phyloP scores from a whole-genome alignment of 1,140 invertebrate genomes.

The Leguminivora glycinivorella region DNA sequence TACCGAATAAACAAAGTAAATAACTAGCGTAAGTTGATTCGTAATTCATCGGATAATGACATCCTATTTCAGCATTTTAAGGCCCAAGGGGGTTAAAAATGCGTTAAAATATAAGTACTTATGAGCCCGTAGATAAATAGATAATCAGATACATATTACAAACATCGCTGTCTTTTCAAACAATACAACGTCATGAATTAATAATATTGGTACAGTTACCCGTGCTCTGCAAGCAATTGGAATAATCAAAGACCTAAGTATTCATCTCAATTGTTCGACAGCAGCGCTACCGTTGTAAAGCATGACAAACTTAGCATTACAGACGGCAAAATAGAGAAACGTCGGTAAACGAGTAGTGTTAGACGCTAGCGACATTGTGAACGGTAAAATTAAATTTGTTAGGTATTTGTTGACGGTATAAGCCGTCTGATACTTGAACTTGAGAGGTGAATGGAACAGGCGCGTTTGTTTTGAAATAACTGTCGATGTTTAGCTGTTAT shows the following conservation, averaged over 20 bases:
- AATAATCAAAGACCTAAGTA: not conserved
- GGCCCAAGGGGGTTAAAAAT: no score
- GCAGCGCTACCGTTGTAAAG: not conserved
- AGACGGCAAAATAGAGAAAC: not conserved
- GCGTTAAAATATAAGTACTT: no score
- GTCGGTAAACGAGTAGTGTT: not conserved
- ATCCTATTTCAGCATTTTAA: no score
- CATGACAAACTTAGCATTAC: not conserved
- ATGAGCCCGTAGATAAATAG: no score
- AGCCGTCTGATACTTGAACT: slow-evolving; percentile 21
- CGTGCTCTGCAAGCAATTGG: not conserved
- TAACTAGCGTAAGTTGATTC: no score
- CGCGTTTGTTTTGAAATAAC: slow-evolving; percentile 1
- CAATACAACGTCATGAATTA: no score
- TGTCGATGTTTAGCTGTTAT: slow-evolving; percentile 1
- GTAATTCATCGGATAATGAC: no score
- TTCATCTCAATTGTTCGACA: not conserved
- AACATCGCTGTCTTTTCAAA: no score
- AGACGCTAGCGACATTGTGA: not conserved
- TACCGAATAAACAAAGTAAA: no score
- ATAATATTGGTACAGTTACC: no score
- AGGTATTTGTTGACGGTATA: slow-evolving; percentile 9
- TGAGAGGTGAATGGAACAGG: slow-evolving; percentile 6
- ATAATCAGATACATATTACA: no score
- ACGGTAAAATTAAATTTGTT: slow-evolving; percentile 1